Conservation (phyloP, 2,113 vertebrate species). For the Falco punctatus region DNA sequence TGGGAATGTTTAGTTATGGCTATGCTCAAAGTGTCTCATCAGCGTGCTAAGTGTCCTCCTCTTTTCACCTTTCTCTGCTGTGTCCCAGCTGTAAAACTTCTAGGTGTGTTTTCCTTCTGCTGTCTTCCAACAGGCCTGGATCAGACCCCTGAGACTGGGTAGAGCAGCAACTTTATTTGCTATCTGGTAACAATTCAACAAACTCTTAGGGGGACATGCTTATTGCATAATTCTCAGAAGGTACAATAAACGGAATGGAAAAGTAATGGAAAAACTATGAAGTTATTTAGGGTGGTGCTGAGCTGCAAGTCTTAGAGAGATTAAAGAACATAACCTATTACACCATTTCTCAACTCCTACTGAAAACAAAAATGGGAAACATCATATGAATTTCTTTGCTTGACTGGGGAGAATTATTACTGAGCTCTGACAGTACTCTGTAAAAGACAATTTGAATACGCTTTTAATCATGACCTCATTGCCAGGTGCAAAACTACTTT, state of each 20-base stretch:
- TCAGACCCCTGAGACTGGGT: not conserved
- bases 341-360: not conserved
- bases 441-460: constrained; percentile 19
- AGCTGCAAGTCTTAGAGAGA: not conserved
- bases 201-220: not conserved
- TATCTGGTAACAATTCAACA: not conserved
- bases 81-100: not conserved
- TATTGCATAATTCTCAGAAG: not conserved
- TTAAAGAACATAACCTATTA: not conserved
- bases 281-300: not conserved
- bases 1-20: not conserved
- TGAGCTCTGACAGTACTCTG: not conserved
- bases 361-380: not conserved
- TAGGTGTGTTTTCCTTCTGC: not conserved
- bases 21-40: not conserved
- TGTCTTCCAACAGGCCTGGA: not conserved
- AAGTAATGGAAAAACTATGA: not conserved
- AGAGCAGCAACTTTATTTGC: not conserved
- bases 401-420: not conserved
- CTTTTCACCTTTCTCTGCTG: not conserved
- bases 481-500: not conserved
- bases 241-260: not conserved
- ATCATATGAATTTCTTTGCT: not conserved
- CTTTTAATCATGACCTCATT: constrained; percentile 3
- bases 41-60: not conserved